Evolutionary conservation across 2,113 vertebrate species (phyloP).

Genomic region (Leucopsar rothschildi): DNA sequence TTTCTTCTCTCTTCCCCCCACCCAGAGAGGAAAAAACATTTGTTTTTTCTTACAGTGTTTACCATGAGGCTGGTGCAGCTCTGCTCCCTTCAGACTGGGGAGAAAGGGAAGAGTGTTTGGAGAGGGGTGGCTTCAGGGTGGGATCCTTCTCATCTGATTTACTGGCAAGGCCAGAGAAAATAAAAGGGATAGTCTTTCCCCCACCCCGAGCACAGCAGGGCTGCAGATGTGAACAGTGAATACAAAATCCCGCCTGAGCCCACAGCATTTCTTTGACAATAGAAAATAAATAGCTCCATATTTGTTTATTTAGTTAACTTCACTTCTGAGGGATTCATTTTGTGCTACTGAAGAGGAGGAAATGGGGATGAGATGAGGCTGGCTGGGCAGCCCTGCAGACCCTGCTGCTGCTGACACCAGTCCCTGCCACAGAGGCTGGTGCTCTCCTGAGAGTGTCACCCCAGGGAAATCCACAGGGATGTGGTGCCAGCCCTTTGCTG

Average conservation of each 20-base stretch:
- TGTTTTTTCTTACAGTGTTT: conserved; percentile 21
- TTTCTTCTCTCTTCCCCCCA: neutral
- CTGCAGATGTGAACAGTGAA: conserved; percentile 48
- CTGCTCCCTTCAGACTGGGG: neutral
- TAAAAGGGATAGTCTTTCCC: neutral
- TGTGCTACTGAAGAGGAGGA: conserved; percentile 42
- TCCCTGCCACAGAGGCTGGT: neutral
- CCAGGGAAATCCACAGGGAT: neutral
- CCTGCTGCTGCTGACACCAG: neutral
- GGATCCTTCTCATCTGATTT: conserved; percentile 25
- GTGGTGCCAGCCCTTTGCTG: neutral
- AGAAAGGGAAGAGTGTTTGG: neutral
- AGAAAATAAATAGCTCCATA: conserved; percentile 46
- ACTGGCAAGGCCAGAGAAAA: neutral
- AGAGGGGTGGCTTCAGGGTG: neutral
- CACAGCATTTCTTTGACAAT: conserved; percentile 50
- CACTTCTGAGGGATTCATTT: conserved; percentile 47
- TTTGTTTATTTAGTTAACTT: conserved; percentile 64
- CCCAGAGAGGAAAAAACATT: neutral
- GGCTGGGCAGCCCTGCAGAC: neutral
- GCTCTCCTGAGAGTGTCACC: neutral
- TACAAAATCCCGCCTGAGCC: conserved; percentile 13
- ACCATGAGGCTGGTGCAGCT: accelerated
- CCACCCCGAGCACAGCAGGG: conserved; percentile 1
- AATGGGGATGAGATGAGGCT: neutral